Conservation (phyloP, 2,797 vertebrate species). For the Eutrigla gurnardus region DNA sequence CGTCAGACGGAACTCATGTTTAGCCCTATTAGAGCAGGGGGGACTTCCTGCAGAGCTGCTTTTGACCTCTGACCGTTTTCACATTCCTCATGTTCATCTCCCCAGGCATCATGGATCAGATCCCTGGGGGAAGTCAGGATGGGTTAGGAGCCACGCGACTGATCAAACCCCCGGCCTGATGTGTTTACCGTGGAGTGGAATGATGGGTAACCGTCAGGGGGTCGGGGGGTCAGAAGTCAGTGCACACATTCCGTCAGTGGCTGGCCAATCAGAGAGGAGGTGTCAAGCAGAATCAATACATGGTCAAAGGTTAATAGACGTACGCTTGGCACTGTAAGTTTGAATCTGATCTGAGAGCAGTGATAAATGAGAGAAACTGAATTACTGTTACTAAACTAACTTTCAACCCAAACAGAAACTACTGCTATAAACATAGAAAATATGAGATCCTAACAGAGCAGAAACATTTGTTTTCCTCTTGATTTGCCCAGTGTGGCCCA, state of each 20-base stretch:
- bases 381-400: neutral
- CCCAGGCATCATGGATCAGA: conserved; percentile 28
- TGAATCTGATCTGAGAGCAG: conserved; percentile 8
- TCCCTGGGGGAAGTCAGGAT: conserved; percentile 48
- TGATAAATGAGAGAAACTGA: neutral
- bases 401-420: neutral
- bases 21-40: conserved; percentile 44
- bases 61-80: conserved; percentile 51
- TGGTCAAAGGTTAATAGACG: conserved; percentile 29
- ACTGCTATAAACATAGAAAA: too few relatives aligned
- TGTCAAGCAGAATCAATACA: conserved; percentile 22
- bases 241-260: neutral
- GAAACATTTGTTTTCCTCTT: too few relatives aligned
- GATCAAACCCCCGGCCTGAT: conserved; percentile 62
- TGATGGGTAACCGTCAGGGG: conserved; percentile 32
- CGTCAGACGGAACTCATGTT: conserved; percentile 25
- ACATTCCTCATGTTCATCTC: conserved; percentile 61
- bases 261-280: conserved; percentile 27
- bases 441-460: too few relatives aligned
- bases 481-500: neutral
- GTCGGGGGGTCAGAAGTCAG: conserved; percentile 19
- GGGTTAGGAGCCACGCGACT: conserved; percentile 60
- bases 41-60: conserved; percentile 31
- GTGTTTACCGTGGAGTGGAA: conserved; percentile 54
- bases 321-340: neutral